Conservation (phyloP, 2,888 invertebrate species). For the Ferrisia virgata region DNA sequence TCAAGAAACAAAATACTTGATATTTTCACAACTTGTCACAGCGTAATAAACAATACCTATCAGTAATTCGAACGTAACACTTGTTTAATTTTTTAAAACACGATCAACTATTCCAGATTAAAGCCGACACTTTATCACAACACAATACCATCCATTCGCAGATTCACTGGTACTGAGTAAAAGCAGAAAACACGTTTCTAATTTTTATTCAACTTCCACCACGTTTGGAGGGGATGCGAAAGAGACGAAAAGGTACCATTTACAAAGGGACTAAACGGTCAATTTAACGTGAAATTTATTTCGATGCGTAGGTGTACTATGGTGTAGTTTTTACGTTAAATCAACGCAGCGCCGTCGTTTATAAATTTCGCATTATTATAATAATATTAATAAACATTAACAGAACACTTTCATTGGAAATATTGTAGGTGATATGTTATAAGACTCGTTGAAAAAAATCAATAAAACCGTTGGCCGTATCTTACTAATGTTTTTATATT, state of each 20-base stretch:
- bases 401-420: too few species aligned
- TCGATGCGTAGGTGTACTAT: not conserved
- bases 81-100: not conserved
- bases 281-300: not conserved
- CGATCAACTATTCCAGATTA: not conserved
- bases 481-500: too few species aligned
- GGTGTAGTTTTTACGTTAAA: too few species aligned
- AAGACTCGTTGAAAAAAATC: too few species aligned
- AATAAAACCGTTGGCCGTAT: too few species aligned
- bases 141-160: not conserved
- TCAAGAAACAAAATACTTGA: not conserved
- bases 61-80: not conserved
- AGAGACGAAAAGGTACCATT: not conserved
- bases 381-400: too few species aligned
- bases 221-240: not conserved
- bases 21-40: not conserved
- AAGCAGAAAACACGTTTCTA: slow-evolving; percentile 13
- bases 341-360: not conserved
- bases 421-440: too few species aligned
- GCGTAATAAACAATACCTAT: not conserved
- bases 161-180: not conserved
- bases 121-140: not conserved
- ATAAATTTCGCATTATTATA: not conserved
- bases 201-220: slow-evolving; percentile 10
- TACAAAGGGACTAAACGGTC: not conserved